A percentile compares a stretch with the other conserved stretches of the same genome.
These are phyloP conservation scores for Cyprinodon brontotheroides DNA, from an alignment of 2,113 vertebrate genomes.

Conservation along the genomic window DNA sequence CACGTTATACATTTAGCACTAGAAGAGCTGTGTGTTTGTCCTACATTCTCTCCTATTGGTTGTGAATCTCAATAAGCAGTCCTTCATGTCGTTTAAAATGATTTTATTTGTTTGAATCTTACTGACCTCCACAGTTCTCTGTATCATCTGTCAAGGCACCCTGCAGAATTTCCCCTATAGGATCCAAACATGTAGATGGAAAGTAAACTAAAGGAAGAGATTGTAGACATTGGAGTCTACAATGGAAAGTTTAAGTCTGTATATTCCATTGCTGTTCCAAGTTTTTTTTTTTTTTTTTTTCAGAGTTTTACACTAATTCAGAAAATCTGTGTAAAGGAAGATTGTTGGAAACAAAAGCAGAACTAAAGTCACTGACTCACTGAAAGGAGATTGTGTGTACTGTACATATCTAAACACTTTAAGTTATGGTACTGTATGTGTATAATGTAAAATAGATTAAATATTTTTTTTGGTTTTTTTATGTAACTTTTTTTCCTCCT, in stretches of 20 bases:
- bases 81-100: constrained; percentile 8
- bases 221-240: constrained; percentile 18
- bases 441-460: background rate
- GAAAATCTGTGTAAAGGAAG: background rate
- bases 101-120: constrained; percentile 29
- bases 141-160: background rate
- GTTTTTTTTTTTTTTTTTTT: background rate
- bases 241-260: constrained; percentile 5
- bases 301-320: background rate
- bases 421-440: background rate
- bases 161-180: constrained; percentile 3
- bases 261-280: no score
- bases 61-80: constrained; percentile 16
- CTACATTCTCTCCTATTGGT: constrained; percentile 33
- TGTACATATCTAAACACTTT: background rate
- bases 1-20: constrained; percentile 50
- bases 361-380: background rate
- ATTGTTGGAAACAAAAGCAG: background rate
- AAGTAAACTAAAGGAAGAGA: background rate
- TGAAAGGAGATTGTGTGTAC: background rate
- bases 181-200: background rate
- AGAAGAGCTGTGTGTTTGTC: constrained; percentile 40
- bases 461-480: background rate
- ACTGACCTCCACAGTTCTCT: background rate
- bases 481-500: background rate